Evolutionary conservation across 2,888 invertebrate genomes (phyloP).

Genomic region (Anodontia alba): DNA sequence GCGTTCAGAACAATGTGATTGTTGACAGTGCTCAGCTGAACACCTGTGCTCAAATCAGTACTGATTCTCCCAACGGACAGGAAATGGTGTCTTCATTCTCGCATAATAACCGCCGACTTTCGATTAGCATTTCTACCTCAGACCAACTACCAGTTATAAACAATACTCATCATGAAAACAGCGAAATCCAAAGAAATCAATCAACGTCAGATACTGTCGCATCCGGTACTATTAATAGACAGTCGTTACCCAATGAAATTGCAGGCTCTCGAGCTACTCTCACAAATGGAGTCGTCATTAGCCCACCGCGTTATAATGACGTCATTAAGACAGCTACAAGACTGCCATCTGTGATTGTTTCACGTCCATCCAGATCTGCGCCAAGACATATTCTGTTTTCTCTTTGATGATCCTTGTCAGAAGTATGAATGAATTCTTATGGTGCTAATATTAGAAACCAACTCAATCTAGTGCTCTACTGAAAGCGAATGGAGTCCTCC

Average conservation of each 20-base stretch:
- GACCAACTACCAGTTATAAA: neutral
- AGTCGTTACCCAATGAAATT: neutral
- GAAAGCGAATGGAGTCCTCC: too few relatives aligned
- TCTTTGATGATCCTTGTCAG: slow-evolving; percentile 7
- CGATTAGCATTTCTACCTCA: neutral
- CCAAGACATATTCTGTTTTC: slow-evolving; percentile 28
- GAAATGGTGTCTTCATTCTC: neutral
- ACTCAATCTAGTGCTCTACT: too few relatives aligned
- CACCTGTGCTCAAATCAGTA: neutral
- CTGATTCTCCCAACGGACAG: neutral
- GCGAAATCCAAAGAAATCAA: slow-evolving; percentile 10
- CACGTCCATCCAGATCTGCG: slow-evolving; percentile 3
- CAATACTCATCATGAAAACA: slow-evolving; percentile 10
- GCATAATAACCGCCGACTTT: neutral
- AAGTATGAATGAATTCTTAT: too few relatives aligned
- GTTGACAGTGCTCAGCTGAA: too few relatives aligned
- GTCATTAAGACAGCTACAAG: slow-evolving; percentile 31
- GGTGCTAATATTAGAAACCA: too few relatives aligned
- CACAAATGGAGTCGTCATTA: slow-evolving; percentile 48
- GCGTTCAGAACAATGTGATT: too few relatives aligned
- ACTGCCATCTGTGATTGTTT: slow-evolving; percentile 46
- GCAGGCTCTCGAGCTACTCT: slow-evolving; percentile 39
- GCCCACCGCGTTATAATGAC: slow-evolving; percentile 51
- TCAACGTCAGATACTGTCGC: neutral
- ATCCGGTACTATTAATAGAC: neutral